Evolutionary conservation across 2,888 invertebrate genomes (phyloP), one percentile per base, ranked within the genome.

Genomic region (Acholoe squamosa): DNA sequence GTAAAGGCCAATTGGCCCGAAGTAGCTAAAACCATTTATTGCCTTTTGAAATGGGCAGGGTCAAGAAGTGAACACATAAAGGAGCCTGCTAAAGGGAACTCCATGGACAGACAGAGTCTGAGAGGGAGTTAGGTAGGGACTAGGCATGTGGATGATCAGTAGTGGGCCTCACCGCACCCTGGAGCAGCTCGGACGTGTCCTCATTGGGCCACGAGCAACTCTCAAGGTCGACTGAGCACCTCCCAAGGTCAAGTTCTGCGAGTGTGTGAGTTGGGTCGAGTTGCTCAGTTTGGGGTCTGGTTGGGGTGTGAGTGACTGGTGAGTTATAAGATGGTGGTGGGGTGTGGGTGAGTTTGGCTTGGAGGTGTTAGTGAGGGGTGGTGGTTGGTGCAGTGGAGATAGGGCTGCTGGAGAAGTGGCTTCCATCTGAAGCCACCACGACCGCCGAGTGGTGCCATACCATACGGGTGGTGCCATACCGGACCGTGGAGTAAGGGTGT

Each of bases 211-310:
- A 71, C 31, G 71, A 71, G 71, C 28, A 25, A 14, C 71, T 25
- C 71, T 71, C 71, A 71, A 28, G 71, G 71, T 28, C 71, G 71
- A 28, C 71, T 28, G 25, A n/a, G 28, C 28, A 14, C 71, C 71
- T 71, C 71, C 71, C 71, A 71, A 71, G 71, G 71, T 71, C 71
- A 71, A 71, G 71, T 28, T 71, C 28, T 25, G 71, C 3, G 71
- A 71, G 28, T 71, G 71, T 7, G 84, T 51, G 14, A 31, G 43
- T 84, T 28, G 84, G n/a, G 14, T 76, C 14, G 76, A 76, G 84
- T 16, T 16, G 80, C 33, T 77, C 80, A 77, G 80, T 77, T 77
- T 31, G 80, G 33, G 34, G 33, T 28, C 80, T 77, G 80, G 80
- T 77, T 16, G 80, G 10, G 19, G 43, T 43, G 43, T 3, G 43